These are phyloP conservation scores for Oncorhynchus clarkii DNA, from an alignment of 2,113 vertebrate genomes.

Conservation along the genomic window DNA sequence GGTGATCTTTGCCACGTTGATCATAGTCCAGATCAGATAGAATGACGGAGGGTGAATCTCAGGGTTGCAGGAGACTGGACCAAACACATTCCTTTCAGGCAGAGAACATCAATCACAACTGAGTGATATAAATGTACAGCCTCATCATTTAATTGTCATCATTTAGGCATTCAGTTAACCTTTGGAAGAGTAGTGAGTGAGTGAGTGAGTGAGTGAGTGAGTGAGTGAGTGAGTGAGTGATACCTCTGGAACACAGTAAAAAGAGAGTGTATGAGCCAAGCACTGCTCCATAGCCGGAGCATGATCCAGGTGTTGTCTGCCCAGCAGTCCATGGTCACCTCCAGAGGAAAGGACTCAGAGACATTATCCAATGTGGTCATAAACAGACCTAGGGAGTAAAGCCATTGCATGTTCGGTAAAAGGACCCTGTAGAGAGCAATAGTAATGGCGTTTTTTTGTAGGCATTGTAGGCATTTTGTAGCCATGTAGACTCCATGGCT, in stretches of 20 bases:
- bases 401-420: background rate
- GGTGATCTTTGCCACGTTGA: slow-evolving; percentile 41
- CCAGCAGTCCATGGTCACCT: slow-evolving; percentile 62
- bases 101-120: background rate
- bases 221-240: too few relatives aligned
- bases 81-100: slow-evolving; percentile 49
- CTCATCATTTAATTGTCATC: too few relatives aligned
- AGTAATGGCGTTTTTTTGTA: too few relatives aligned
- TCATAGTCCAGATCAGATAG: slow-evolving; percentile 53
- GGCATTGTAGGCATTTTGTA: too few relatives aligned
- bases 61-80: slow-evolving; percentile 51
- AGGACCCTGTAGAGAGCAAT: too few relatives aligned
- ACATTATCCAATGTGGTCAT: slow-evolving; percentile 43
- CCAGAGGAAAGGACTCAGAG: slow-evolving; percentile 51
- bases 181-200: too few relatives aligned
- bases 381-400: slow-evolving; percentile 45
- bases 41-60: slow-evolving; percentile 63
- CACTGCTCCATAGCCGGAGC: slow-evolving; percentile 60
- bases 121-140: background rate
- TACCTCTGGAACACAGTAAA: slow-evolving; percentile 14
- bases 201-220: too few relatives aligned
- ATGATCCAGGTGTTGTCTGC: slow-evolving; percentile 55
- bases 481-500: too few relatives aligned
- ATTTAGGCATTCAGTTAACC: too few relatives aligned
- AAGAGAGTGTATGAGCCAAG: slow-evolving; percentile 41